phyloP scores from a whole-genome alignment of 2,888 invertebrate species.

The Spilarctia lutea region DNA sequence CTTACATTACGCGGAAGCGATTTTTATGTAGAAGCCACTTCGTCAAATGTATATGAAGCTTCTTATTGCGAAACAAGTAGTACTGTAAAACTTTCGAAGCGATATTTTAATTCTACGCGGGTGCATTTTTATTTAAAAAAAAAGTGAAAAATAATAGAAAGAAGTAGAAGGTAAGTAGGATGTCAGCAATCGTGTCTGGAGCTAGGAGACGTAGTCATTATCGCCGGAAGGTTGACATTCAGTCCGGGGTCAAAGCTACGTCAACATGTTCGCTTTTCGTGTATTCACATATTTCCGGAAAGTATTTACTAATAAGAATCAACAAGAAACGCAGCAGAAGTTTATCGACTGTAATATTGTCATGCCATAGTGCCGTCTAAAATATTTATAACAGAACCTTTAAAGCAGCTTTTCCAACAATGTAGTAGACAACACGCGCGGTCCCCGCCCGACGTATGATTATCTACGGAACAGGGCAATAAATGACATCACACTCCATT shows the following conservation, averaged over 20 bases:
- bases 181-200: conserved; percentile 83
- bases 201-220: conserved; percentile 80
- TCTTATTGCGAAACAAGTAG: conserved; percentile 74
- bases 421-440: conserved; percentile 85
- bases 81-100: conserved; percentile 79
- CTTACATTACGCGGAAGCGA: conserved; percentile 80
- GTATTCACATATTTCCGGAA: conserved; percentile 84
- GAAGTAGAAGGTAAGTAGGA: conserved; percentile 81
- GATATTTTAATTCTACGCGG: conserved; percentile 79
- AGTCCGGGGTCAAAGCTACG: conserved; percentile 78
- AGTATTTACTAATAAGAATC: conserved; percentile 82
- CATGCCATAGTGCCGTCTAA: conserved; percentile 87
- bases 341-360: conserved; percentile 85
- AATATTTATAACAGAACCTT: conserved; percentile 85
- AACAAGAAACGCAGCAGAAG: conserved; percentile 85
- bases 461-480: conserved; percentile 86
- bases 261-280: conserved; percentile 76
- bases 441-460: conserved; percentile 82
- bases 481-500: conserved; percentile 80
- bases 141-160: conserved; percentile 81
- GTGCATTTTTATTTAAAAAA: conserved; percentile 83
- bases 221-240: conserved; percentile 73
- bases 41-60: conserved; percentile 77
- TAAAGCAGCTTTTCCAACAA: conserved; percentile 87
- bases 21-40: conserved; percentile 78